Percentiles rank a stretch among this genome's conserved stretches.
Evolutionary conservation across 1,140 invertebrate genomes (phyloP).

Genomic region (Drosophila triauraria): DNA sequence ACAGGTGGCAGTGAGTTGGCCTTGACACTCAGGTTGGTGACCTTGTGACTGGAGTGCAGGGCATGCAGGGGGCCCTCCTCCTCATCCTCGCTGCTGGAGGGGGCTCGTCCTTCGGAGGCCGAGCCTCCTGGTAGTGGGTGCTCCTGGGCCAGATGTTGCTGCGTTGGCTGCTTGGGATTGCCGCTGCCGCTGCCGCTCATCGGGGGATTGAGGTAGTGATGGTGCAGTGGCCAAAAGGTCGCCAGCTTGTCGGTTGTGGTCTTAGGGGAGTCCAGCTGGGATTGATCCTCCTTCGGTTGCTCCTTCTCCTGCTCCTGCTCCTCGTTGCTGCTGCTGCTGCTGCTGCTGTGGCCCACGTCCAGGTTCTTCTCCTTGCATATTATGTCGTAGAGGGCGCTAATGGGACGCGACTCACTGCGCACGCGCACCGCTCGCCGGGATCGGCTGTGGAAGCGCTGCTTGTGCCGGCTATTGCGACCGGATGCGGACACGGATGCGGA

Average conservation of each 20-base stretch:
- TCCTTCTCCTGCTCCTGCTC: conserved; percentile 4
- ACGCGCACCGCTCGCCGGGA: conserved; percentile 76
- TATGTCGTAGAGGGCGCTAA: conserved; percentile 84
- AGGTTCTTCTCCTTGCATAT: conserved; percentile 85
- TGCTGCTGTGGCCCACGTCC: conserved; percentile 61
- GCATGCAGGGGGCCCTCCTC: conserved; percentile 37
- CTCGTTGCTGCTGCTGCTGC: conserved; percentile 51
- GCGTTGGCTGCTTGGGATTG: conserved; percentile 28
- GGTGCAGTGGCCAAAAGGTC: conserved; percentile 75
- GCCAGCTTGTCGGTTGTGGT: conserved; percentile 69
- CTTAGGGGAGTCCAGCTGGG: conserved; percentile 8
- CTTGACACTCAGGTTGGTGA: conserved; percentile 57
- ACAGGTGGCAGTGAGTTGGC: conserved; percentile 67
- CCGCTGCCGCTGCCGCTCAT: conserved; percentile 57
- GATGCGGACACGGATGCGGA: conserved; percentile 9
- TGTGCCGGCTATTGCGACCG: conserved; percentile 68
- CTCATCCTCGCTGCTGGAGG: conserved; percentile 40
- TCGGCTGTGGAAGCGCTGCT: conserved; percentile 74
- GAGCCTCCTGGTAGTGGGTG: background rate
- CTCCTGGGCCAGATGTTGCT: conserved; percentile 18
- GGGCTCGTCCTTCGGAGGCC: conserved; percentile 15
- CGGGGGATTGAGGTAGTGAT: conserved; percentile 61
- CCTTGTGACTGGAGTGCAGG: conserved; percentile 67
- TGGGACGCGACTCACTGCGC: conserved; percentile 82
- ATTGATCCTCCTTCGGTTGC: conserved; percentile 14